phyloP scores from a whole-genome alignment of 2,797 vertebrate species.

The Smutsia gigantea region DNA sequence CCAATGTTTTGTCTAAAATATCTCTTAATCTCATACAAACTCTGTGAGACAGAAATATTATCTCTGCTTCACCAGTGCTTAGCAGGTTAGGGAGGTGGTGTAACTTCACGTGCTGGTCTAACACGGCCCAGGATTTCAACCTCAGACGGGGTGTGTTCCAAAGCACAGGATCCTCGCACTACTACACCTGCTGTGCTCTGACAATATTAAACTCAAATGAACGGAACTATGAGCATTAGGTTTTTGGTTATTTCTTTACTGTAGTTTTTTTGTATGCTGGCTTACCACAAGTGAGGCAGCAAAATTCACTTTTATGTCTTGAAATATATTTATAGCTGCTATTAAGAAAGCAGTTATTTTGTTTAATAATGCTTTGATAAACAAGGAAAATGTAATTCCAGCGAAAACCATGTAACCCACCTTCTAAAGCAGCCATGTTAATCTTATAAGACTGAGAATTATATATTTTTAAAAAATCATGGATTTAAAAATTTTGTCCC shows the following conservation, averaged over 20 bases:
- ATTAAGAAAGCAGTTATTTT: background rate
- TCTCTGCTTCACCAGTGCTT: background rate
- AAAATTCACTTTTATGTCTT: slow-evolving; percentile 4
- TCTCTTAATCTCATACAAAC: background rate
- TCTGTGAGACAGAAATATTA: background rate
- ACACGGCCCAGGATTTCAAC: background rate
- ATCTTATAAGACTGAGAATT: slow-evolving; percentile 34
- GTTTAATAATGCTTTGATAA: slow-evolving; percentile 13
- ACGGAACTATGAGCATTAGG: background rate
- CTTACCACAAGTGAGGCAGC: background rate
- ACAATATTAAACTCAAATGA: background rate
- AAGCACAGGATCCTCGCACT: background rate
- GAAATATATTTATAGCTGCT: background rate
- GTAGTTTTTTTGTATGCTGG: background rate
- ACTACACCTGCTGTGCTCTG: background rate
- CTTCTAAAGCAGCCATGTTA: background rate
- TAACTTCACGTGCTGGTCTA: too few species aligned
- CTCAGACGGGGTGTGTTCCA: background rate
- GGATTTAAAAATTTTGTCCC: slow-evolving; percentile 33
- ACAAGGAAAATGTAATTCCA: background rate
- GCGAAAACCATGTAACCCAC: background rate
- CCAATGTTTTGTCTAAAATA: background rate
- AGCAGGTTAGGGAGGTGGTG: background rate
- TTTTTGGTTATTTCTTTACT: background rate
- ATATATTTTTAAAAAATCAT: background rate